Percentiles rank a stretch among this genome's conserved stretches.
phyloP scores from a whole-genome alignment of 1,140 invertebrate genomes.

The Drosophila biarmipes region DNA sequence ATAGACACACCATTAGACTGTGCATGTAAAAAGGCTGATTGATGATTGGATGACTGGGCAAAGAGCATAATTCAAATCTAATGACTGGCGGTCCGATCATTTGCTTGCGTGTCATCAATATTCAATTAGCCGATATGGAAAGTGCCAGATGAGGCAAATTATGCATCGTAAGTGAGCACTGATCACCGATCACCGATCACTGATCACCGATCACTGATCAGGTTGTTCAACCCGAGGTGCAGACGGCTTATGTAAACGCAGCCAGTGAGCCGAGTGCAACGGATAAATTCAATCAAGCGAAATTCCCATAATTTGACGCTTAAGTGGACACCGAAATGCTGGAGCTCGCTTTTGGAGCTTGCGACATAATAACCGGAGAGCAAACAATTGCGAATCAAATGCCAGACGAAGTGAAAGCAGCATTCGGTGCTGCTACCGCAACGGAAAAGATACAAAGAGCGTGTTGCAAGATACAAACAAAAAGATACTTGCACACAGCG shows the following conservation, averaged over 20 bases:
- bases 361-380: conserved; percentile 75
- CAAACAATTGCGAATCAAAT: conserved; percentile 81
- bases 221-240: conserved; percentile 68
- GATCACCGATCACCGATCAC: conserved; percentile 2
- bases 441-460: conserved; percentile 27
- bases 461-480: conserved; percentile 65
- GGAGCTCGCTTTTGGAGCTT: conserved; percentile 52
- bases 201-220: conserved; percentile 9
- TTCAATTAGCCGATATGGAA: conserved; percentile 53
- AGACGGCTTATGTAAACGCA: conserved; percentile 65
- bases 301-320: conserved; percentile 83
- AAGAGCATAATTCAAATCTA: conserved; percentile 61
- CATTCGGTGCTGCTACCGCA: conserved; percentile 20
- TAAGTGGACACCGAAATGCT: conserved; percentile 75
- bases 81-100: conserved; percentile 57
- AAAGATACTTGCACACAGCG: conserved; percentile 1
- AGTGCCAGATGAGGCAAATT: conserved; percentile 43
- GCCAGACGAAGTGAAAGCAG: conserved; percentile 78
- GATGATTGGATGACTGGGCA: conserved; percentile 43
- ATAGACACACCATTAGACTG: conserved; percentile 23
- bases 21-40: conserved; percentile 13
- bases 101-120: conserved; percentile 64
- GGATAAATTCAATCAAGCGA: conserved; percentile 81
- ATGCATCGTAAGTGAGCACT: conserved; percentile 13
- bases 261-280: conserved; percentile 41